These are phyloP conservation scores for Bradysia coprophila DNA, from an alignment of 1,140 invertebrate species.

Conservation along the genomic window DNA sequence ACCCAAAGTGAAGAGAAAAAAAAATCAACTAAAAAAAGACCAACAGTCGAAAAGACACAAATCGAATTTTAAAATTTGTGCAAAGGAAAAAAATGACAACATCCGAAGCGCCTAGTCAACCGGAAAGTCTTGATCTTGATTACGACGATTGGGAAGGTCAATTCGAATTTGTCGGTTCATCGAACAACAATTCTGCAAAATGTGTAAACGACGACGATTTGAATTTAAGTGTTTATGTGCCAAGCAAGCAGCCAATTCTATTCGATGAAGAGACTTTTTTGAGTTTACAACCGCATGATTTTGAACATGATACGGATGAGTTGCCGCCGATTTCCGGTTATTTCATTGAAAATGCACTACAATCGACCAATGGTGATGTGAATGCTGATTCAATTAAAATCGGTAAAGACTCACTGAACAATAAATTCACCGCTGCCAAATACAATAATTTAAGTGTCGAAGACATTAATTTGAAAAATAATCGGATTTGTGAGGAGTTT, in stretches of 20 bases:
- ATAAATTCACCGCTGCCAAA: background rate
- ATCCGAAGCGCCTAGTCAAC: constrained; percentile 17
- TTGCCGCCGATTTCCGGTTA: constrained; percentile 18
- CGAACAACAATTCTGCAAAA: background rate
- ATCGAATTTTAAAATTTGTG: no score
- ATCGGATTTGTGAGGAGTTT: constrained; percentile 16
- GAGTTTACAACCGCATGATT: constrained; percentile 21
- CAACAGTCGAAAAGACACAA: no score
- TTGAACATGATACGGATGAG: constrained; percentile 13
- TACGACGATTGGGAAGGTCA: constrained; percentile 75
- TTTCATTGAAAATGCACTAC: constrained; percentile 11
- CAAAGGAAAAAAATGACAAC: constrained; percentile 1
- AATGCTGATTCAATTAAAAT: background rate
- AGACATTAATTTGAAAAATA: constrained; percentile 22
- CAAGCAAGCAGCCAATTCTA: constrained; percentile 16
- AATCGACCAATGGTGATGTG: no score
- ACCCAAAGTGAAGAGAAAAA: no score
- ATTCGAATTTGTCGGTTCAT: constrained; percentile 54
- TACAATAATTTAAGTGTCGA: constrained; percentile 9
- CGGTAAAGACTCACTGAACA: background rate
- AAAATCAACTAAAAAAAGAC: no score
- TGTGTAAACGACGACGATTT: background rate
- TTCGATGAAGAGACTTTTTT: constrained; percentile 23
- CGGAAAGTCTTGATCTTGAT: constrained; percentile 43
- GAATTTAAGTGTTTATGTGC: background rate